phyloP scores from a whole-genome alignment of 2,888 invertebrate genomes.

The Drosophila setosimentum region DNA sequence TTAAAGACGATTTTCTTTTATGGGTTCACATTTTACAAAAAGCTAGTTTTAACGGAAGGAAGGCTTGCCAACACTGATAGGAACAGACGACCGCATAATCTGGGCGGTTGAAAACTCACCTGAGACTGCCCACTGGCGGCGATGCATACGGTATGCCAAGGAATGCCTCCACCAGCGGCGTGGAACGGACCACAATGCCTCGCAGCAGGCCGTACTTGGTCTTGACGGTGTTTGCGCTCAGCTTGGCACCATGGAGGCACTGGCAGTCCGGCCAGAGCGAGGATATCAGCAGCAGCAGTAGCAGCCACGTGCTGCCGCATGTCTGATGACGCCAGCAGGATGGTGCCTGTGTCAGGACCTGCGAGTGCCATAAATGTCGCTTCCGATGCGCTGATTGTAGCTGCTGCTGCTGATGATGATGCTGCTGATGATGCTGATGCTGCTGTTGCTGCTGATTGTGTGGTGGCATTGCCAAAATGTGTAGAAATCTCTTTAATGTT shows the following conservation, averaged over 20 bases:
- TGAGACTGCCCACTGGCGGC: slow-evolving; percentile 94
- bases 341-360: slow-evolving; percentile 40
- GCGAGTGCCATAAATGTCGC: slow-evolving; percentile 48
- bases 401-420: slow-evolving; percentile 6
- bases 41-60: not conserved
- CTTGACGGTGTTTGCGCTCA: slow-evolving; percentile 89
- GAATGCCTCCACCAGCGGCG: slow-evolving; percentile 94
- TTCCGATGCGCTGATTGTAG: slow-evolving; percentile 33
- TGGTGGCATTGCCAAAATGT: slow-evolving; percentile 69
- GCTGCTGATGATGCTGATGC: slow-evolving; percentile 8
- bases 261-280: slow-evolving; percentile 79
- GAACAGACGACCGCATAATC: slow-evolving; percentile 28
- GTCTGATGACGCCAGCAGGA: slow-evolving; percentile 52
- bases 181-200: slow-evolving; percentile 92
- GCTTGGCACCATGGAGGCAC: slow-evolving; percentile 85
- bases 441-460: slow-evolving; percentile 43
- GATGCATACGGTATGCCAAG: slow-evolving; percentile 97
- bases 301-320: slow-evolving; percentile 44
- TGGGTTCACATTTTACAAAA: not conserved
- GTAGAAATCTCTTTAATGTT: slow-evolving; percentile 83
- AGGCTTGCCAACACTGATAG: not conserved
- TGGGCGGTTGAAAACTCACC: slow-evolving; percentile 86
- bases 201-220: slow-evolving; percentile 96
- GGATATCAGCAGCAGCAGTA: slow-evolving; percentile 74
- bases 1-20: not conserved